Evolutionary conservation across 2,113 vertebrate genomes (phyloP).

Genomic region (Callaeas wilsoni): DNA sequence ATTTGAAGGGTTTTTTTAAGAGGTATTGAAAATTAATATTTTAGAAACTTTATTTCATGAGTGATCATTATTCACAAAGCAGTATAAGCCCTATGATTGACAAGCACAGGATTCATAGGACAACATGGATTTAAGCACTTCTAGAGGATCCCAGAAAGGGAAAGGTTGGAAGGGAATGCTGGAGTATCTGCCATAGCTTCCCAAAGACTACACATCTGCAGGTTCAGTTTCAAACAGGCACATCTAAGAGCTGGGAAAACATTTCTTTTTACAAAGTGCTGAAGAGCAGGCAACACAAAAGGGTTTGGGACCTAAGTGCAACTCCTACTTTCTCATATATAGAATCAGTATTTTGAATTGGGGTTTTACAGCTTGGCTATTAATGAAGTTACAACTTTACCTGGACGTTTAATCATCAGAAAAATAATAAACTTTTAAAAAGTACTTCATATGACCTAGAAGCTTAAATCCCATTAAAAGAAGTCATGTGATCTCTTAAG

Average conservation of each 20-base stretch:
- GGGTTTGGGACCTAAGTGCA: neutral
- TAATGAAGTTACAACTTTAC: neutral
- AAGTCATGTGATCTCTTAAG: neutral
- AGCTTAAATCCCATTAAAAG: neutral
- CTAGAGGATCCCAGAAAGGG: neutral
- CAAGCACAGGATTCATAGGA: neutral
- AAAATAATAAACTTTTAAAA: neutral
- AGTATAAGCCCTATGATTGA: neutral
- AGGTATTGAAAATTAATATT: neutral
- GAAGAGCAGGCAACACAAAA: neutral
- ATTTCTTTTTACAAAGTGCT: neutral
- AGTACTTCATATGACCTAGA: neutral
- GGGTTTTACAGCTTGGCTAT: neutral
- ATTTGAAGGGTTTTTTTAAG: neutral
- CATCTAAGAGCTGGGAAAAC: neutral
- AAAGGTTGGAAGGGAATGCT: neutral
- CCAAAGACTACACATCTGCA: neutral
- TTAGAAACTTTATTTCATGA: neutral
- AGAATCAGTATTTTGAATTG: neutral
- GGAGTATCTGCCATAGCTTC: neutral
- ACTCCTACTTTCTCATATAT: neutral
- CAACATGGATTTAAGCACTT: neutral
- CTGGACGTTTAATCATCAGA: neutral
- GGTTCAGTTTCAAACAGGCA: neutral
- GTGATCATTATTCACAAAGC: neutral